Percentiles rank a stretch among this genome's conserved stretches.
These are phyloP conservation scores for Mormoops blainvillei DNA, from an alignment of 2,113 vertebrate genomes.

Conservation along the genomic window DNA sequence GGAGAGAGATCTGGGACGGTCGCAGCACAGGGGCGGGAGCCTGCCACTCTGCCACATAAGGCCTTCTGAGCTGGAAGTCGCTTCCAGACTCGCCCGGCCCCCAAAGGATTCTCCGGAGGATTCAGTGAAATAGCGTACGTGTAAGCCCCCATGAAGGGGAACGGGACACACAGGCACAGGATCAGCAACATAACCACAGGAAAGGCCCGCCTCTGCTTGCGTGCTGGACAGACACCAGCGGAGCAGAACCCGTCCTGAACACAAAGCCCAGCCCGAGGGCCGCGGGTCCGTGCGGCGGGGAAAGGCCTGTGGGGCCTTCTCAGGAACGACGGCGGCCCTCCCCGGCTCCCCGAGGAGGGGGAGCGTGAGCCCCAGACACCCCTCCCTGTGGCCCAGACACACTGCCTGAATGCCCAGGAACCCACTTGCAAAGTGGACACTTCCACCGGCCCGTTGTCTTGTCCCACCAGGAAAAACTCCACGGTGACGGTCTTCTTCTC, in stretches of 20 bases:
- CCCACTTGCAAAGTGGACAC: constrained; percentile 87
- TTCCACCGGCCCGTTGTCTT: constrained; percentile 87
- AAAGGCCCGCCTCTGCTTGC: fast-evolving
- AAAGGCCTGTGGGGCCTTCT: not conserved
- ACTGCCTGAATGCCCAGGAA: fast-evolving
- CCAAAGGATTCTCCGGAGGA: not conserved
- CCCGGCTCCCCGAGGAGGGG: no score
- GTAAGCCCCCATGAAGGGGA: not conserved
- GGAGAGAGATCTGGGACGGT: fast-evolving
- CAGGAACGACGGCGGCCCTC: fast-evolving
- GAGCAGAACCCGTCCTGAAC: not conserved
- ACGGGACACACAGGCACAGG: fast-evolving
- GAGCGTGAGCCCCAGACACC: not conserved
- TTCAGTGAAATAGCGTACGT: not conserved
- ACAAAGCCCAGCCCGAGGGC: not conserved
- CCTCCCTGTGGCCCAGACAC: not conserved
- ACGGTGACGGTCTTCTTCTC: constrained; percentile 92
- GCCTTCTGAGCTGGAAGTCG: not conserved
- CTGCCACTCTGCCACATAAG: fast-evolving
- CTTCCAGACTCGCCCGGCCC: not conserved
- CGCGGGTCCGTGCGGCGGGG: not conserved
- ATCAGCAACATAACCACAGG: not conserved
- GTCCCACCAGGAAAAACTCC: constrained; percentile 91
- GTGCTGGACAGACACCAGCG: not conserved
- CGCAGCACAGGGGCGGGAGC: not conserved